Conservation (phyloP, 2,797 vertebrate genomes). For the Ctenosaura bakeri region DNA sequence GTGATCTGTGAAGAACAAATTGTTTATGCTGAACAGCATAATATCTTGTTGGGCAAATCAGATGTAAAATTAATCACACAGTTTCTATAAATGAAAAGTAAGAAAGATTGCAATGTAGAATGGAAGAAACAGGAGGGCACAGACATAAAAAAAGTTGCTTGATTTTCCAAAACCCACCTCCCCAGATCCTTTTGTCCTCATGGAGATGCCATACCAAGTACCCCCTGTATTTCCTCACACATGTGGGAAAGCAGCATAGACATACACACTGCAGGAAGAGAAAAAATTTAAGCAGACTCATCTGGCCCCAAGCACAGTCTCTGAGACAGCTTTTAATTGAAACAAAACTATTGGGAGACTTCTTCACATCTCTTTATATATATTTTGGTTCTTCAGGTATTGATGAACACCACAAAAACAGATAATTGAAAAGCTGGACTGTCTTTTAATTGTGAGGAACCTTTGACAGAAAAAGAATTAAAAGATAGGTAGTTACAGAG, state of each 20-base stretch:
- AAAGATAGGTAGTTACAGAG: background rate
- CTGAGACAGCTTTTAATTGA: background rate
- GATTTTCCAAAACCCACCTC: background rate
- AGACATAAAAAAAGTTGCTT: background rate
- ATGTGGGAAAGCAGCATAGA: background rate
- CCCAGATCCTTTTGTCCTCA: background rate
- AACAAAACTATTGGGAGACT: background rate
- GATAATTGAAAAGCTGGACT: background rate
- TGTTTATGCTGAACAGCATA: slow-evolving; percentile 4
- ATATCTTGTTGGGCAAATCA: background rate
- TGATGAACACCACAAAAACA: background rate
- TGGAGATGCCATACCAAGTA: too few species aligned
- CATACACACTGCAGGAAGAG: background rate
- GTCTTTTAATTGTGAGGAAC: background rate
- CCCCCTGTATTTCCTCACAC: background rate
- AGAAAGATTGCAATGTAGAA: background rate
- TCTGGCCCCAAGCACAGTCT: background rate
- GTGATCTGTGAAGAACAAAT: slow-evolving; percentile 41
- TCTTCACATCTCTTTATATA: background rate
- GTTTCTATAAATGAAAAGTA: background rate
- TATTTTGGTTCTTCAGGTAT: background rate
- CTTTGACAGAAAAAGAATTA: background rate
- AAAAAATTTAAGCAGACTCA: background rate
- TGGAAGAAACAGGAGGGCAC: background rate
- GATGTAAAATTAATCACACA: slow-evolving; percentile 36